Evolutionary conservation across 2,888 invertebrate species (phyloP), one percentile per base, ranked within the genome.

Genomic region (Eilema sororculum): DNA sequence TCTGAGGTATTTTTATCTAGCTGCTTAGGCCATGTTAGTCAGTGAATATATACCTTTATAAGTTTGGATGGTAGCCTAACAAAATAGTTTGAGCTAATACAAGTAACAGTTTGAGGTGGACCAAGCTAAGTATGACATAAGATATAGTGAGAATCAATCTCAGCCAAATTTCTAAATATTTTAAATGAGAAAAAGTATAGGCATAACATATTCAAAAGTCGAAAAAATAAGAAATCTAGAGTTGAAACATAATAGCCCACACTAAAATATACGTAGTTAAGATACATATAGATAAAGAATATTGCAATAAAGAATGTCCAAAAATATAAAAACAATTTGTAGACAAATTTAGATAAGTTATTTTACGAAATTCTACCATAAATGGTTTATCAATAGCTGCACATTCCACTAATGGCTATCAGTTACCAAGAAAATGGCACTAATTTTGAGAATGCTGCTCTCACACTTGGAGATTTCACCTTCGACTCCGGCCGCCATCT

Each of bases 291-390:
- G 25, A 58, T 58, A 16, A 16, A n/a, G 25, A 58, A 20, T 28
- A 58, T 16, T 8, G 25, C 16, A 58, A 58, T 60, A 60, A 60
- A 60, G 20, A 16, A 28, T 60, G 9, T 25, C 33, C 20, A 16
- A 16, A 30, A 60, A 30, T 12, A n/a, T 33, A 60, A 60, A 60
- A 30, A 60, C 28, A 28, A 60, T 60, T n/a, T 60, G 10, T n/a
- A 60, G 30, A 60, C 20, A 33, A 60, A 30, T 30, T 60, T 10
- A 28, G 57, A 58, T 58, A 58, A 58, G 10, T 58, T 24, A 58
- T 13, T 58, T 58, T 16, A 24, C 13, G 25, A 58, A 58, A 30
- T 28, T 60, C 20, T 3, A 60, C 16, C 60, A 60, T 60, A 28
- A 60, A n/a, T n/a, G 20, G 60, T 13, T 28, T 30, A 60, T 60